Conservation (phyloP, 2,888 invertebrate genomes). For the Leptogaster cylindrica region DNA sequence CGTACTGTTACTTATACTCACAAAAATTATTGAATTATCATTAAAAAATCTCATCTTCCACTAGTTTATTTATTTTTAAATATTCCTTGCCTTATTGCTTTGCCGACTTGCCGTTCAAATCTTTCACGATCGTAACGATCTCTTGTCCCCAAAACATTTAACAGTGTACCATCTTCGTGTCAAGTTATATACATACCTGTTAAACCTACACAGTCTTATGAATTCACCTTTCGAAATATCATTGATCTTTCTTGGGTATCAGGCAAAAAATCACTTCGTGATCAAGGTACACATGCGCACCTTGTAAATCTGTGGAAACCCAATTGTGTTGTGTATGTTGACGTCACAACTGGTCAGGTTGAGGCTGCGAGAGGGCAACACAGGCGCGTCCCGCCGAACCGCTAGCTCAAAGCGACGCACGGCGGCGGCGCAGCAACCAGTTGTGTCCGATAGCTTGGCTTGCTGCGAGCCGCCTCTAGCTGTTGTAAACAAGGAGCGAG, state of each 20-base stretch:
- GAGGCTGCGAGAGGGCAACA: neutral
- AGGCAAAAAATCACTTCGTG: slow-evolving; percentile 31
- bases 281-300: slow-evolving; percentile 1
- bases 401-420: neutral
- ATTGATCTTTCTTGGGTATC: slow-evolving; percentile 26
- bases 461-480: slow-evolving; percentile 12
- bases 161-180: slow-evolving; percentile 27
- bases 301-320: neutral
- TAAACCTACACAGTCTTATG: slow-evolving; percentile 14
- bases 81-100: too few species aligned
- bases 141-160: neutral
- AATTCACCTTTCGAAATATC: slow-evolving; percentile 39
- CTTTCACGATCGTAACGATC: too few species aligned
- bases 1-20: too few species aligned
- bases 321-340: neutral
- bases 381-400: neutral
- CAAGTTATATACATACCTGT: slow-evolving; percentile 34
- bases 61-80: too few species aligned
- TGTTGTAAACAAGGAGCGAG: slow-evolving; percentile 29
- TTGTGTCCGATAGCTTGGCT: slow-evolving; percentile 3
- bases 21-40: too few species aligned
- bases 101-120: too few species aligned
- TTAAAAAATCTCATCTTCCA: too few species aligned
- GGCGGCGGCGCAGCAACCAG: neutral
- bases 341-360: slow-evolving; percentile 8